A percentile compares a stretch with the other conserved stretches of the same genome.
phyloP scores from a whole-genome alignment of 1,140 invertebrate genomes.

The Drosophila fuyamai region DNA sequence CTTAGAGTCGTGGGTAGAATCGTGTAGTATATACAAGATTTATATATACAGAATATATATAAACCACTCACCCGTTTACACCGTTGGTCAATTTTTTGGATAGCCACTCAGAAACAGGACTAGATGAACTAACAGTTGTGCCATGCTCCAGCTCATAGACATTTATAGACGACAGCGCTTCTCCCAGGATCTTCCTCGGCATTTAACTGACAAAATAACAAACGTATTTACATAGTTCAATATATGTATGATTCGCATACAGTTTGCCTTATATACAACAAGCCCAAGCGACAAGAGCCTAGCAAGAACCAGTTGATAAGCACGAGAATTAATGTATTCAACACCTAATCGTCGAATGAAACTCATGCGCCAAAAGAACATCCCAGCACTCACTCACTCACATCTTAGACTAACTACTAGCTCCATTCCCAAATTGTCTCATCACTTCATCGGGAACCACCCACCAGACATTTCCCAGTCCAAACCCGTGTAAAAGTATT shows the following conservation, averaged over 20 bases:
- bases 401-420: slow-evolving; percentile 15
- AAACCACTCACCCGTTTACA: slow-evolving; percentile 31
- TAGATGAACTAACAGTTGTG: slow-evolving; percentile 41
- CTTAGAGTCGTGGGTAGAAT: slow-evolving; percentile 59
- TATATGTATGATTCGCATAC: slow-evolving; percentile 77
- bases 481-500: slow-evolving; percentile 37
- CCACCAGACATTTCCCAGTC: slow-evolving; percentile 10
- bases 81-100: slow-evolving; percentile 45
- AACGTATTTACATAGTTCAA: slow-evolving; percentile 82
- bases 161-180: slow-evolving; percentile 18
- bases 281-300: slow-evolving; percentile 27
- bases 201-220: slow-evolving; percentile 45
- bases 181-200: slow-evolving; percentile 65
- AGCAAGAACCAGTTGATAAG: slow-evolving; percentile 24
- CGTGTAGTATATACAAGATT: slow-evolving; percentile 75
- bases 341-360: slow-evolving; percentile 47
- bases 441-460: background rate
- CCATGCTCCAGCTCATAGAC: slow-evolving; percentile 50
- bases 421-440: slow-evolving; percentile 19
- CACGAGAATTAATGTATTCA: slow-evolving; percentile 42
- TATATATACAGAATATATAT: slow-evolving; percentile 66
- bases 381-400: slow-evolving; percentile 29
- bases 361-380: slow-evolving; percentile 57
- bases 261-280: slow-evolving; percentile 83
- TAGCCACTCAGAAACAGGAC: slow-evolving; percentile 20